Conservation (phyloP, 1,140 invertebrate species). For the Brachystomella parvula region DNA sequence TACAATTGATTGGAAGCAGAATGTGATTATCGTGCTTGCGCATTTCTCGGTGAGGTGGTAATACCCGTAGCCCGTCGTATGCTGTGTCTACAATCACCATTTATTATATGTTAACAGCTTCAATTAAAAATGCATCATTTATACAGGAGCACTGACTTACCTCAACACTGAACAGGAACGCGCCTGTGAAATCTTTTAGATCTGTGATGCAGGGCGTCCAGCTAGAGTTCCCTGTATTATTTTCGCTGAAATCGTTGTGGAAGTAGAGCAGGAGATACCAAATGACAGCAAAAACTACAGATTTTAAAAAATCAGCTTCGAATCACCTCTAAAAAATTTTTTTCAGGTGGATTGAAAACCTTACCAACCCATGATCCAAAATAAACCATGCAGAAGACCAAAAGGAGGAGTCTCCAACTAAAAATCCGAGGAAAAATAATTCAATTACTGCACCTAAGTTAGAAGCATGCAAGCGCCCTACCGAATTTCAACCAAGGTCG, state of each 20-base stretch:
- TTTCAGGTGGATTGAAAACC: neutral
- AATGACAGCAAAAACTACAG: slow-evolving; percentile 19
- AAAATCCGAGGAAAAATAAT: no score
- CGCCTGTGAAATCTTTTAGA: slow-evolving; percentile 20
- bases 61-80: slow-evolving; percentile 30
- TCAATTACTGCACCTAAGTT: no score
- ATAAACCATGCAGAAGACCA: slow-evolving; percentile 15
- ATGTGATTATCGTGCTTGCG: slow-evolving; percentile 12
- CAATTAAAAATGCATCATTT: neutral
- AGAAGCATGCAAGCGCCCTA: no score
- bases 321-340: neutral
- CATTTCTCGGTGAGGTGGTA: slow-evolving; percentile 29
- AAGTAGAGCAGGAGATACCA: slow-evolving; percentile 24
- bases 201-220: slow-evolving; percentile 19
- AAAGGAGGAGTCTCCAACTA: slow-evolving; percentile 21
- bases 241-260: slow-evolving; percentile 20
- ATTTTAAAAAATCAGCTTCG: neutral
- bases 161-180: slow-evolving; percentile 33
- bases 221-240: neutral
- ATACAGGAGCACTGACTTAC: neutral
- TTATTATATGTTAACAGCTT: neutral
- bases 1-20: slow-evolving; percentile 39
- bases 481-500: slow-evolving; percentile 22
- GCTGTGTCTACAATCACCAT: no score
- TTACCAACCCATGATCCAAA: slow-evolving; percentile 30